phyloP scores from a whole-genome alignment of 2,888 invertebrate genomes.

The Ophion costatus region DNA sequence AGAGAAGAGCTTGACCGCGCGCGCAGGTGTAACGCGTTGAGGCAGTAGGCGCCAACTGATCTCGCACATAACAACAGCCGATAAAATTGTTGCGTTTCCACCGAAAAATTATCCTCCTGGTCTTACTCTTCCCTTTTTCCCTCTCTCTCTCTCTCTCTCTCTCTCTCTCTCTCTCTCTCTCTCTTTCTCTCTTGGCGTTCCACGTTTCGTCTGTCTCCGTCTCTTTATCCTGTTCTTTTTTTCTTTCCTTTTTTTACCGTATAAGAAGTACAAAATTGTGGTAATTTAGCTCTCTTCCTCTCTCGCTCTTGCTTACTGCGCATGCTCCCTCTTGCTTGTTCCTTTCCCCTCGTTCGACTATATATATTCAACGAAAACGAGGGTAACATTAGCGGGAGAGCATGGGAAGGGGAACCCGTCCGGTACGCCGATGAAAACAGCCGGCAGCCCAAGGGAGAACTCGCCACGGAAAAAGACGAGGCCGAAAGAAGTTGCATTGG shows the following conservation, averaged over 20 bases:
- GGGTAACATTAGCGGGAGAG: neutral
- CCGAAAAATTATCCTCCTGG: slow-evolving; percentile 81
- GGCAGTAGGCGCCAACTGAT: slow-evolving; percentile 82
- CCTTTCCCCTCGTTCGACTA: slow-evolving; percentile 38
- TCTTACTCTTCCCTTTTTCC: neutral
- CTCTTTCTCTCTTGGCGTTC: too few relatives aligned
- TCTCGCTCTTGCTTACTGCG: neutral
- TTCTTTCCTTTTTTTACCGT: slow-evolving; percentile 68
- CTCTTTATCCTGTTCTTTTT: slow-evolving; percentile 68
- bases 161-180: too few relatives aligned
- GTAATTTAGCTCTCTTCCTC: slow-evolving; percentile 77
- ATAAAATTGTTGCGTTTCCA: slow-evolving; percentile 83
- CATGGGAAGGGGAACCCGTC: slow-evolving; percentile 41
- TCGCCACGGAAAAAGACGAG: slow-evolving; percentile 44
- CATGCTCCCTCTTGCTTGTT: slow-evolving; percentile 12
- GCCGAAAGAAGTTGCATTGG: slow-evolving; percentile 59
- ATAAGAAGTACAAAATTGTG: slow-evolving; percentile 83
- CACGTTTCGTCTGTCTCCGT: slow-evolving; percentile 69
- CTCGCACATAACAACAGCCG: slow-evolving; percentile 83
- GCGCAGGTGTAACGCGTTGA: slow-evolving; percentile 82
- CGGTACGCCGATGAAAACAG: slow-evolving; percentile 29
- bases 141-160: neutral
- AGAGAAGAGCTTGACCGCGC: slow-evolving; percentile 38
- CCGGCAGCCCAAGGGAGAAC: slow-evolving; percentile 20
- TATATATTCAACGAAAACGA: slow-evolving; percentile 9